Evolutionary conservation across 2,113 vertebrate species (phyloP).

Genomic region (Caranx melampygus): DNA sequence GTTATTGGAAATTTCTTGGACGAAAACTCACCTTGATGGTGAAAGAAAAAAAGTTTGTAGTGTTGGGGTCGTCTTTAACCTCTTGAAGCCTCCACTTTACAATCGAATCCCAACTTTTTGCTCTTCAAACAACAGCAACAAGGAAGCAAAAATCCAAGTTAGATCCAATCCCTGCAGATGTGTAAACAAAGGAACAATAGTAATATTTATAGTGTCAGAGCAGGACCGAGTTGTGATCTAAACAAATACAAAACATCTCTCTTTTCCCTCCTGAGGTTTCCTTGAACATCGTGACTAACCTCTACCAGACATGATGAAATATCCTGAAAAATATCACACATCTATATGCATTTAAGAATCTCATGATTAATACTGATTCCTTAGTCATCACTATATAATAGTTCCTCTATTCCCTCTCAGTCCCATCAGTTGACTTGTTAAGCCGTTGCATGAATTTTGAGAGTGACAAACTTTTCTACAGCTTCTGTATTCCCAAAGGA

Average conservation of each 20-base stretch:
- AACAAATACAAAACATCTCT: conserved; percentile 1
- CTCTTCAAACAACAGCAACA: background rate
- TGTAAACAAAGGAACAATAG: background rate
- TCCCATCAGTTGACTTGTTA: background rate
- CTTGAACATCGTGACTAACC: background rate
- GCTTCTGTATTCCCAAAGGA: too few relatives aligned
- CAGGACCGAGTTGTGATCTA: background rate
- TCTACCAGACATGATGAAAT: background rate
- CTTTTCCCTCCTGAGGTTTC: conserved; percentile 2
- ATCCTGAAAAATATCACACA: background rate
- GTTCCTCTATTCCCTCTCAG: background rate
- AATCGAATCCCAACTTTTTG: background rate
- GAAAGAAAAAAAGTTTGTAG: background rate
- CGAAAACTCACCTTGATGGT: background rate
- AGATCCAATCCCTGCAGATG: background rate
- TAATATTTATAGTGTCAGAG: background rate
- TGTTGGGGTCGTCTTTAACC: background rate
- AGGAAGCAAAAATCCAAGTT: background rate
- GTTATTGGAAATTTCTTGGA: background rate
- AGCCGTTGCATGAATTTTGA: background rate
- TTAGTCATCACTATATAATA: background rate
- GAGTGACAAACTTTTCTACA: background rate
- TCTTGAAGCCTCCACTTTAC: background rate
- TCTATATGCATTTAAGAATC: background rate
- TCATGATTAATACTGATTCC: background rate